Conservation (phyloP, 2,888 invertebrate species). For the Lomographa bimaculata region DNA sequence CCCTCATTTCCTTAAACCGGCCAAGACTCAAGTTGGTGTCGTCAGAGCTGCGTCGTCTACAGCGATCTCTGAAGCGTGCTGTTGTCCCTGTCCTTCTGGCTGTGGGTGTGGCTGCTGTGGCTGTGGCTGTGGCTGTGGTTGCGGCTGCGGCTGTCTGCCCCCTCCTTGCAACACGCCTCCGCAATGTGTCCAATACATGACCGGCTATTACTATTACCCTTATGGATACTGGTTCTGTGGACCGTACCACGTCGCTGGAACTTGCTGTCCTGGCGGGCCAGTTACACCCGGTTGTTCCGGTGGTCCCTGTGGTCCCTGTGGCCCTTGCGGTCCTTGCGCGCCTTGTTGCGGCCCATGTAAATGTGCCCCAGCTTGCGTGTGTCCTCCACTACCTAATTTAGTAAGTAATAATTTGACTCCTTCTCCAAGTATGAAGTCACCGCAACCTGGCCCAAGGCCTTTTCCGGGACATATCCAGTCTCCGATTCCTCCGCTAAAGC, state of each 20-base stretch:
- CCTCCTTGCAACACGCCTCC: slow-evolving; percentile 63
- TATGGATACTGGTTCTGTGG: slow-evolving; percentile 73
- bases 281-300: slow-evolving; percentile 41
- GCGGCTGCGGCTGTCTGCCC: slow-evolving; percentile 54
- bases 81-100: slow-evolving; percentile 19
- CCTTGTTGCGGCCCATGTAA: slow-evolving; percentile 19
- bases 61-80: slow-evolving; percentile 18
- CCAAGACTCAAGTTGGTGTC: slow-evolving; percentile 11
- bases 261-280: slow-evolving; percentile 44
- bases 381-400: no score
- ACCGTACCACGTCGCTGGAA: slow-evolving; percentile 61
- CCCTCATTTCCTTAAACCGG: slow-evolving; percentile 19
- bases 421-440: no score
- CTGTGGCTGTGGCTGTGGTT: slow-evolving; percentile 45
- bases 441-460: no score
- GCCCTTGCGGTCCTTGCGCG: slow-evolving; percentile 35
- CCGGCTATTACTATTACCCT: slow-evolving; percentile 71
- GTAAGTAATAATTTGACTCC: no score
- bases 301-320: slow-evolving; percentile 31
- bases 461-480: slow-evolving; percentile 18
- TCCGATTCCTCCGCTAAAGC: no score
- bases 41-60: slow-evolving; percentile 22
- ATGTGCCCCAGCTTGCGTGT: slow-evolving; percentile 25
- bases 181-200: slow-evolving; percentile 64
- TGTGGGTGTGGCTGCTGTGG: slow-evolving; percentile 43